phyloP scores from a whole-genome alignment of 2,888 invertebrate species.

The Melieria omissa region DNA sequence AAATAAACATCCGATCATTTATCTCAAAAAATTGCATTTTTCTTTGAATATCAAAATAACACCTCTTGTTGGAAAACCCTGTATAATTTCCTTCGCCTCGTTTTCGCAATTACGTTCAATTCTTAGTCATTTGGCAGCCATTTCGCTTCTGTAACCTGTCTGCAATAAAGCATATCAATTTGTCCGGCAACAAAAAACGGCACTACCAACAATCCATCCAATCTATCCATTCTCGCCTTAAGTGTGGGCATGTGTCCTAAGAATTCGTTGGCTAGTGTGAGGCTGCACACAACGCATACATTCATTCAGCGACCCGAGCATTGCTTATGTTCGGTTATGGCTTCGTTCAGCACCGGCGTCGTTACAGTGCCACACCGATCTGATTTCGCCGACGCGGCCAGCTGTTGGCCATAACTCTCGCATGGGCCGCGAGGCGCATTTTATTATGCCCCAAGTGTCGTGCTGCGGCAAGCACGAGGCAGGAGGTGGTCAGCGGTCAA shows the following conservation, averaged over 20 bases:
- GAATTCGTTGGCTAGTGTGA: too few relatives aligned
- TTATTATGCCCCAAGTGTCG: too few relatives aligned
- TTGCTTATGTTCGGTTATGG: neutral
- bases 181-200: neutral
- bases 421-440: too few relatives aligned
- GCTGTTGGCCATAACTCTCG: conserved; percentile 28
- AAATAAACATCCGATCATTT: too few relatives aligned
- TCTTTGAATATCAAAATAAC: too few relatives aligned
- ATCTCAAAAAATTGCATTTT: too few relatives aligned
- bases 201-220: too few relatives aligned
- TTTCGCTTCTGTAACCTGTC: conserved; percentile 14
- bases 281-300: neutral
- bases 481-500: neutral
- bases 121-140: neutral
- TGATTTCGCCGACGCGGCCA: conserved; percentile 8
- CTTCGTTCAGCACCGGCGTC: neutral
- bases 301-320: neutral
- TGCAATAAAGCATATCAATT: conserved; percentile 25
- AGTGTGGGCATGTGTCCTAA: too few relatives aligned
- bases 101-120: too few relatives aligned
- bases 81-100: conserved; percentile 11
- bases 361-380: neutral
- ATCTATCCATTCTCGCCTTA: too few relatives aligned
- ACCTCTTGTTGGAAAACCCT: too few relatives aligned
- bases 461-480: neutral